phyloP scores from a whole-genome alignment of 1,140 invertebrate genomes.

The Zaprionus kolodkinae region DNA sequence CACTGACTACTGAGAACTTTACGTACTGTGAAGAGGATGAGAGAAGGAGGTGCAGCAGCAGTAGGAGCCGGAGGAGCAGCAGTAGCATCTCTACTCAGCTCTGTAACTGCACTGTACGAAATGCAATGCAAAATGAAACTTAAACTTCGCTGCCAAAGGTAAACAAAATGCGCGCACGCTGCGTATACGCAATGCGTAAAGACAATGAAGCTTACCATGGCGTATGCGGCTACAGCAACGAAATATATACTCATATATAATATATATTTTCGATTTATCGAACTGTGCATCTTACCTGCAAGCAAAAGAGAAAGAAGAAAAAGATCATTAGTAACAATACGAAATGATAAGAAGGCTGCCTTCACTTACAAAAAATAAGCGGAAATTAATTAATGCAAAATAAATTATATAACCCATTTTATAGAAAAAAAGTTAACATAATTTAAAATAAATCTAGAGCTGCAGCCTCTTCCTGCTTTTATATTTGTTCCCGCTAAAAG shows the following conservation, averaged over 20 bases:
- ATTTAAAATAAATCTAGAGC: no score
- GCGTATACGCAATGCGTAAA: neutral
- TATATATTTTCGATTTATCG: neutral
- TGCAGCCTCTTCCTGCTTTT: neutral
- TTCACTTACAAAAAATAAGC: no score
- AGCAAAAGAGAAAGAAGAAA: neutral
- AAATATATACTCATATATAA: neutral
- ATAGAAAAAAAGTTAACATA: no score
- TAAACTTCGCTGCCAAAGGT: neutral
- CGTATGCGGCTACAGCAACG: neutral
- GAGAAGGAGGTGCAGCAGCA: neutral
- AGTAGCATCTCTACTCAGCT: neutral
- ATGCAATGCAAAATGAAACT: constrained; percentile 21
- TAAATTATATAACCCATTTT: no score
- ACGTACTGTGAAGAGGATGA: constrained; percentile 73
- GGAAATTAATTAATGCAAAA: no score
- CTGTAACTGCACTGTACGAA: constrained; percentile 61
- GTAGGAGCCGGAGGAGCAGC: neutral
- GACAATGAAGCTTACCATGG: neutral
- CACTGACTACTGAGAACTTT: constrained; percentile 80
- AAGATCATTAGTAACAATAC: neutral
- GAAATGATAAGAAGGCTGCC: neutral
- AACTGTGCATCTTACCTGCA: neutral
- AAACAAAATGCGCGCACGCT: neutral
- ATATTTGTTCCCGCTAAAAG: no score